Base-by-base conservation (phyloP, 2,797 vertebrate genomes). In the Sebastes iracundus region DNA sequence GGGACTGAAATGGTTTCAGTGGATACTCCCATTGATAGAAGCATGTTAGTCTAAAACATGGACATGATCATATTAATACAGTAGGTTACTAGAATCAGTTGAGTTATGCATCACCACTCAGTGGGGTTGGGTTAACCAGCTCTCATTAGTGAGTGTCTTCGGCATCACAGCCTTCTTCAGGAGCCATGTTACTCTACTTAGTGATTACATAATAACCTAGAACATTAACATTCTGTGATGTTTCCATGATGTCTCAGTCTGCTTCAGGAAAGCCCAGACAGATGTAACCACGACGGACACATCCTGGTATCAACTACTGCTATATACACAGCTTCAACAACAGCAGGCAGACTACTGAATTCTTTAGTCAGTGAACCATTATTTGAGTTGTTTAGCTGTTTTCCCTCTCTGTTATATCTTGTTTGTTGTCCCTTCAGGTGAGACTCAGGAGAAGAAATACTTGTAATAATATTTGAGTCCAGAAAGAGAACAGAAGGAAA, bases 381-480 rank as follows among this genome's bases (percentile, higher is more conserved):
- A 7, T 4, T 38, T 75, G 30, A n/a, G 16, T 38, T 16, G 58
- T 38, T 46, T 7, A 46, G 30, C 23, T 60, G 30, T 52, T 63
- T 35, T 49, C n/a, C 23, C 14, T 60, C 13, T 32, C n/a, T 61
- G 16, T 49, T n/a, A 4, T 6, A 14, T 42, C 9, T 56, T 1
- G 22, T 65, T 46, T 32, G 5, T 10, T 76, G 18, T 42, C 10
- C 18, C 20, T 74, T 66, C 9, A 70, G 33, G 9, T n/a, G 42
- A 3, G 27, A 63, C 58, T 42, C 16, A 46, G 28, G 56, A 49
- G 18, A 46, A 75, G 2, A 82, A 81, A 78, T 83, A 81, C 8
- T 33, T 60, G 60, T 23, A 72, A 86, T 80, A 82, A 86, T 80
- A 82, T 76, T 28, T 86, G 77, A 70, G 60, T 62, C 27, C 18